Base-by-base conservation (phyloP, 2,888 invertebrate species). In the Eristalis intricaria region DNA sequence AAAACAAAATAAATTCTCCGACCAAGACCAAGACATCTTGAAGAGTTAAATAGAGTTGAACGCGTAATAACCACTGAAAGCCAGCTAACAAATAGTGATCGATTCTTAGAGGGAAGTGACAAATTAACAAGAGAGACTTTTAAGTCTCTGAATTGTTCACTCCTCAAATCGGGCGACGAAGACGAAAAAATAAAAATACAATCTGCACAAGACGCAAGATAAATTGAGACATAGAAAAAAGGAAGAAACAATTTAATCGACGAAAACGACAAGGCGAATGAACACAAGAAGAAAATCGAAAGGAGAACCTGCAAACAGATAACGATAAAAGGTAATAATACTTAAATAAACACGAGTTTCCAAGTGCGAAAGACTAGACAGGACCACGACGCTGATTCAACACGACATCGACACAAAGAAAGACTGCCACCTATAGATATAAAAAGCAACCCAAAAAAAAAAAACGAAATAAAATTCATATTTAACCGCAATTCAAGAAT, bases 141-240 rank as follows among this genome's bases (percentile, higher is more conserved):
- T 22, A 4, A 50, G 68, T 64, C 74, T 81, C 66, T 50, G 63
- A 80, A 63, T 63, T 58, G 56, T 63, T 74, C 11, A 80, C 73
- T 66, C 29, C 43, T 56, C 66, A 26, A 63, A 61, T 26, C 19
- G 19, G 32, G 32, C 32, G 5, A 32, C 7, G 5, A 43, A 66
- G 32, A 65, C 58, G 29, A 60, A 66, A 4, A 40, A 32, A 61
- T 40, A 19, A 19, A 61, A 35, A n/a, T 4, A 11, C 13, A 10
- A 71, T 2, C 23, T 43, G 7, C n/a, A 19, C 15, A 2, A n/a
- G 22, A 61, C 22, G 19, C 29, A 40, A 65, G 50, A 64, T 2
- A 43, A 80, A 66, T 11, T 43, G 29, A 61, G 23, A 32, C 2
- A 32, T 32, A 40, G 29, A 69, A 69, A 65, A 71, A 78, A 26